Percentiles rank a stretch among this genome's conserved stretches.
These are phyloP conservation scores for Dromococcyx pavoninus DNA, from an alignment of 2,797 vertebrate species.

Conservation along the genomic window DNA sequence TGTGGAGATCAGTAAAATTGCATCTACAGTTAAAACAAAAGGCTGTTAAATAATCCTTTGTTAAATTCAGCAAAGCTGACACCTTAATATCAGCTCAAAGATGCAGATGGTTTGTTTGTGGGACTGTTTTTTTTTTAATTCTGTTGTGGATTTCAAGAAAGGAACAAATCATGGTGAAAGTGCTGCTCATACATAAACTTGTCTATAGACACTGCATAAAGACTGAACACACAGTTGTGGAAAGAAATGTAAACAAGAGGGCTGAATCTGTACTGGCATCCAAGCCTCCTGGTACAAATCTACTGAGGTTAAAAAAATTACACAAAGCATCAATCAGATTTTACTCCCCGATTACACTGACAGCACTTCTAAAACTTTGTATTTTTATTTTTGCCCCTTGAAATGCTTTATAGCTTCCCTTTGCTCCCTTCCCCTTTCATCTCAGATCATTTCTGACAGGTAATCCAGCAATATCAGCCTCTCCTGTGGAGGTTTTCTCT, in stretches of 20 bases:
- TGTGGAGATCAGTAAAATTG: not conserved
- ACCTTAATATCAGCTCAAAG: not conserved
- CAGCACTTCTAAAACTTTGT: slow-evolving; percentile 12
- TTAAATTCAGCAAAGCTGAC: not conserved
- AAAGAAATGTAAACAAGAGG: not conserved
- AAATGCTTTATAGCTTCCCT: not conserved
- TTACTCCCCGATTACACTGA: not conserved
- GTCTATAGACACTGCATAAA: not conserved
- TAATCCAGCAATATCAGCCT: not conserved
- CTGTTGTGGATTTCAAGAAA: not conserved
- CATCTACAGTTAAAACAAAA: not conserved
- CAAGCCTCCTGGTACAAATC: not conserved
- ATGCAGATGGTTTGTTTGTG: not conserved
- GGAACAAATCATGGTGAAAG: not conserved
- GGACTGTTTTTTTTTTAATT: not conserved
- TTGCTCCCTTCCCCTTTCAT: slow-evolving; percentile 12
- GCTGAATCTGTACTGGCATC: not conserved
- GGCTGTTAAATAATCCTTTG: not conserved
- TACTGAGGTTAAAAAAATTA: not conserved
- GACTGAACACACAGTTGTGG: not conserved
- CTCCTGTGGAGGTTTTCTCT: not conserved
- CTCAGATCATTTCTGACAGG: slow-evolving; percentile 22
- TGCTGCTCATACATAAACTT: not conserved
- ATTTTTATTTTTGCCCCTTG: not conserved
- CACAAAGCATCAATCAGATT: not conserved